Base-by-base conservation (phyloP, 35 echinoderm and acorn worm species). In the Acanthaster planci region DNA sequence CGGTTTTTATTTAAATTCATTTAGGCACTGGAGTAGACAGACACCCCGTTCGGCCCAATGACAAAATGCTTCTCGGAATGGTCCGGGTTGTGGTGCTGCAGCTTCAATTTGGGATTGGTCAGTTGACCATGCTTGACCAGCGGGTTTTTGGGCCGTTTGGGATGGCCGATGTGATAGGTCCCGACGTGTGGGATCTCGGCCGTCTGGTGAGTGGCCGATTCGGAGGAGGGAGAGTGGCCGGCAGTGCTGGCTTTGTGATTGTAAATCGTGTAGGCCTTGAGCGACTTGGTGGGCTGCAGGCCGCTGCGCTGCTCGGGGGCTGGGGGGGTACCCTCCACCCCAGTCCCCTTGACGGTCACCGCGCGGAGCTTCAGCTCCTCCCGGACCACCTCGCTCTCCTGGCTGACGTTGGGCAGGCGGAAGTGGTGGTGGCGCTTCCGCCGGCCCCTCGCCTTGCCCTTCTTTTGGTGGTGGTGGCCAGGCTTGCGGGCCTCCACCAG, bases 361-460 rank as follows among this genome's bases (percentile, higher is more conserved):
- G 77, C 55, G 10, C 60, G 76, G 26, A 80, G 87, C 77, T 84
- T 89, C 27, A 89, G 54, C 80, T 89, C 87, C 75, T 89, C 56
- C 21, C 80, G 37, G 17, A 81, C 80, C 1, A 27, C 21, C 32
- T 89, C 87, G 1, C 87, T 80, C 50, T 81, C n/a, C 26, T 81
- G 79, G 39, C 80, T 89, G 34, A 89, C 44, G 30, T 64, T 89
- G 5, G 87, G 87, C 42, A 89, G 58, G 53, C 40, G 79, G 59
- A 89, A 83, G 37, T 4, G 22, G 26, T 38, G 60, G 56, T 59
- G 22, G 26, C 56, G 60, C 51, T 89, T 89, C 52, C 79, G 67
- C 40, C 38, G 47, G 64, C 23, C 64, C 42, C 59, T 60, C 35
- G 42, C 40, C 38, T 76, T 55, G 18, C 55, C 26, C 30, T 77